Evolutionary conservation across 2,113 vertebrate genomes (phyloP), one percentile per base, ranked within the genome.

Genomic region (Illadopsis cleaveri): DNA sequence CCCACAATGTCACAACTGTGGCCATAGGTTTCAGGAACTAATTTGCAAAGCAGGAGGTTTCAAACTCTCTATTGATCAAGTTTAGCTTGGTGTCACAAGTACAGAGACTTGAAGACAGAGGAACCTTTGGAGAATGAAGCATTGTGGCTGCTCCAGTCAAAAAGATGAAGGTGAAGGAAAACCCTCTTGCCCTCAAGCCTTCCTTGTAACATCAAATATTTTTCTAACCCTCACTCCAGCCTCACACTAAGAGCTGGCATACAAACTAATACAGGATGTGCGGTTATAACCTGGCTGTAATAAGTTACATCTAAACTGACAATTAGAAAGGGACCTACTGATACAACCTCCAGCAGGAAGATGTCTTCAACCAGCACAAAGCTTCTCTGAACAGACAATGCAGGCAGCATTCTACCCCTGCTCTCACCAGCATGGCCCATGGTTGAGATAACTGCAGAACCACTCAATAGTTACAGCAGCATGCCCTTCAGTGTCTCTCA

Each of bases 381-480:
- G n/a, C 35, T 91, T 37, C 64, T 86, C 45, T 14, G 42, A 51
- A 90, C 5, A 68, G 40, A 69, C 28, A 19, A 66, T 1, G 3
- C 1, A 4, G 3, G 21, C 20, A 81, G 42, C 33, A 84, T 42
- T 40, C 48, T 23, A 78, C 7, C 12, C 33, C 14, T 5, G 0
- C 18, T 73, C 30, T 18, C 0, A 0, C 15, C 27, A 66, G 18
- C 1, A 3, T 1, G 10, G 51, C 70, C 22, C 60, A 31, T 0
- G 4, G 56, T 1, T 75, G 58, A 66, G 51, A 19, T 27, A 65
- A 64, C 5, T 16, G 57, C 6, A 7, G 10, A 45, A 2, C 1
- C 19, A 33, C 20, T 37, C 11, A 33, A 2, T 3, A 25, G 48
- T 28, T 56, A 69, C 24, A 54, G 33, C 12, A 86, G 56, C 1